Percentiles rank a stretch among this genome's conserved stretches.
These are phyloP conservation scores for Lepilemur ruficaudatus DNA, from an alignment of 2,797 vertebrate genomes.

Conservation along the genomic window DNA sequence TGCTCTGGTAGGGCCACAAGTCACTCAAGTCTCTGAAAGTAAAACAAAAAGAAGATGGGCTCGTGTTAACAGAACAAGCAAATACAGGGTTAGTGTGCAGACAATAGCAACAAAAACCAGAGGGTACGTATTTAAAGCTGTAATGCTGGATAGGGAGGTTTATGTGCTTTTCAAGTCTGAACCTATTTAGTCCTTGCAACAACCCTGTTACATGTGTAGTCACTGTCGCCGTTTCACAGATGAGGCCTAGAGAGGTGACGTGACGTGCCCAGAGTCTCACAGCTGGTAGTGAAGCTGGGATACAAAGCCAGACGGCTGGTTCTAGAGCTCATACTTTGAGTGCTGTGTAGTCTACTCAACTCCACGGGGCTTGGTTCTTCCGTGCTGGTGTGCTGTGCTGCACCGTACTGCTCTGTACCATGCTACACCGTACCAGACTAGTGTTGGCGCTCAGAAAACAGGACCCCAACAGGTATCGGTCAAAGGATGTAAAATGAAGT, in stretches of 20 bases:
- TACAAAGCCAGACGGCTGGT: background rate
- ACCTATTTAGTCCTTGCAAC: background rate
- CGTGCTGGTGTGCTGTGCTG: rapidly evolving
- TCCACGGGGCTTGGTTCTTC: background rate
- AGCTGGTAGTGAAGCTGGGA: background rate
- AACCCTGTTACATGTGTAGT: background rate
- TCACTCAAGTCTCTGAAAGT: background rate
- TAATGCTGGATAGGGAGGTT: background rate
- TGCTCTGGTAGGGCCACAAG: background rate
- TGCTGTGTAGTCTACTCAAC: no score
- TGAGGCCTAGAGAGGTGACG: background rate
- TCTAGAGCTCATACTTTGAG: background rate
- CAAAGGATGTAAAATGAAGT: background rate
- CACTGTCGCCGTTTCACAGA: background rate
- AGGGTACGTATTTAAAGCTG: background rate
- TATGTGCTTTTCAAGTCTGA: background rate
- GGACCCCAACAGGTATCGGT: no score
- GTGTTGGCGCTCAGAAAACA: background rate
- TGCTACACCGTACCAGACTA: background rate
- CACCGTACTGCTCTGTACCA: background rate
- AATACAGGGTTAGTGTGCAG: background rate
- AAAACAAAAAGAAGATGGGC: background rate
- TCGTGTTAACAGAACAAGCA: background rate
- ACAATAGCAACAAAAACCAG: background rate
- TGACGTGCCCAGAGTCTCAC: background rate